Evolutionary conservation across 2,113 vertebrate genomes (phyloP).

Genomic region (Mus pahari): DNA sequence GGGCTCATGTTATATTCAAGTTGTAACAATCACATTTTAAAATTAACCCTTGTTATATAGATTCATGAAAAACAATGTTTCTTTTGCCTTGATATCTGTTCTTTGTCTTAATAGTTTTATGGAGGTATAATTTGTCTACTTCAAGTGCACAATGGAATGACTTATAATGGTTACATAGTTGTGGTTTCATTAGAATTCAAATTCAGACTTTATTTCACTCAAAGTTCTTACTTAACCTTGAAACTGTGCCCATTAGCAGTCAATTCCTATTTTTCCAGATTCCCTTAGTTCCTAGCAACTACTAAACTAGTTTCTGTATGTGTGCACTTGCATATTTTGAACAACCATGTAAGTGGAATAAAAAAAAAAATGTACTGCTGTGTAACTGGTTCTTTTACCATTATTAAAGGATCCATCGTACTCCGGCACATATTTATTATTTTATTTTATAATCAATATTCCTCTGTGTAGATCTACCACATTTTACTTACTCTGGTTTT

Average conservation of each 20-base stretch:
- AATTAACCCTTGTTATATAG: not conserved
- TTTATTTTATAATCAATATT: slow-evolving; percentile 27
- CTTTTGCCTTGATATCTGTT: not conserved
- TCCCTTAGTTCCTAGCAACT: not conserved
- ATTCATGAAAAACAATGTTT: slow-evolving; percentile 47
- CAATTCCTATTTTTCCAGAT: not conserved
- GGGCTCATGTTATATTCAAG: slow-evolving; percentile 5
- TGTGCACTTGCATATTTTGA: not conserved
- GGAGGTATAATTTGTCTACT: not conserved
- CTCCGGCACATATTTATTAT: not conserved
- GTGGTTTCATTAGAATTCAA: not conserved
- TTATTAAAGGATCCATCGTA: not conserved
- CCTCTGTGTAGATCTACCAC: not conserved
- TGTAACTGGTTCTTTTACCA: not conserved
- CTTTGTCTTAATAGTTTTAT: not conserved
- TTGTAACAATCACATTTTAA: not conserved
- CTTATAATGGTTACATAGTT: not conserved
- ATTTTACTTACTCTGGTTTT: not conserved
- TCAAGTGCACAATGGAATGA: not conserved
- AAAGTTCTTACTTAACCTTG: not conserved
- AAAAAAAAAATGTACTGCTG: not conserved
- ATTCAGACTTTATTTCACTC: not conserved
- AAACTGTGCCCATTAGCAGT: not conserved
- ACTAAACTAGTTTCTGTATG: not conserved
- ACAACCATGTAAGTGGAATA: not conserved